Base-by-base conservation (phyloP, 2,797 vertebrate species). In the Dromococcyx pavoninus region DNA sequence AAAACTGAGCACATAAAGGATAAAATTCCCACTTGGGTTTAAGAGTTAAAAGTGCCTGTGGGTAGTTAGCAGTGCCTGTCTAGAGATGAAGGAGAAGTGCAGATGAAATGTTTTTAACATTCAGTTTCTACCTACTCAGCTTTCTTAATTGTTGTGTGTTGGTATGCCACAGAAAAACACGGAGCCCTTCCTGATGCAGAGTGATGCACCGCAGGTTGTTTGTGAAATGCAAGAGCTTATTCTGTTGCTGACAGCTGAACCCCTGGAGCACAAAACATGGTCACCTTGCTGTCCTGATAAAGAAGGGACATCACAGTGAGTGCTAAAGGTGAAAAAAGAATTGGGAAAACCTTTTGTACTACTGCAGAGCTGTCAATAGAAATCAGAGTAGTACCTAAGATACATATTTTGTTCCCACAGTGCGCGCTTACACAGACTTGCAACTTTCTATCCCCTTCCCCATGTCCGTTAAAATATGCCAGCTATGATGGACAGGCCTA, bases 151-250 rank as follows among this genome's bases (percentile, higher is more conserved):
- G 70, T 35, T 44, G 22, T 58, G 27, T 44, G 30, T n/a, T 86
- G 81, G 46, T 58, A n/a, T 35, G 37, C 54, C 44, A 6, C 33
- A 70, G 54, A n/a, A 9, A 53, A 73, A 17, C 27, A 33, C 25
- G 43, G 71, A 80, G 24, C n/a, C 41, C 27, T 4, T n/a, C 69
- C 73, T 5, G 7, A 24, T 70, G 76, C 67, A 79, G 50, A 71
- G 60, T 0, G 21, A 35, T 35, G 58, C 35, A 24, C 37, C 2
- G 5, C 1, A 3, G 28, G 35, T 2, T 90, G 83, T 1, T 50
- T 66, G 27, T 0, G 1, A 54, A 57, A 10, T 0, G 1, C 18
- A 72, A 24, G 51, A 35, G 37, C 74, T 50, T 8, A 12, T 28
- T 80, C 62, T 37, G 33, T 44, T 58, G n/a, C 83, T 93, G 77